These are phyloP conservation scores for Thelaira solivaga DNA, from an alignment of 2,888 invertebrate genomes.

Conservation along the genomic window DNA sequence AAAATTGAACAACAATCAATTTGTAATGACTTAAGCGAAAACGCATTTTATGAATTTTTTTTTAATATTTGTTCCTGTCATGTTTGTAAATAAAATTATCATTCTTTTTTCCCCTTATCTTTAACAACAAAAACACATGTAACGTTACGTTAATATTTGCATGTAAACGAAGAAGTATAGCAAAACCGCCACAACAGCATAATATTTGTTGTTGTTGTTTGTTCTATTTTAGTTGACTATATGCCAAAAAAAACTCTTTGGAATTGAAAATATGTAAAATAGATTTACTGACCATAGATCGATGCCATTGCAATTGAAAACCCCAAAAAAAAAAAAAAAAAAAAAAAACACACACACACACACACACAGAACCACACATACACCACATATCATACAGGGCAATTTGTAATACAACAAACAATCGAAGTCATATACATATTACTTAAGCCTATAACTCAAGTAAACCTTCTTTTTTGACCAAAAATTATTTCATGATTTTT, in stretches of 20 bases:
- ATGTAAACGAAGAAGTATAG: not conserved
- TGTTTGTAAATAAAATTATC: not conserved
- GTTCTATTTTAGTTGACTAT: not conserved
- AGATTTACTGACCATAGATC: not conserved
- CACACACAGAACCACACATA: not conserved
- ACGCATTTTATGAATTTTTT: conserved; percentile 6
- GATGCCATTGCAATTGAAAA: too few relatives aligned
- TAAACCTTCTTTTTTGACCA: too few relatives aligned
- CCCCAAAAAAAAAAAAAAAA: too few relatives aligned
- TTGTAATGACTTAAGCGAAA: not conserved
- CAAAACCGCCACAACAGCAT: not conserved
- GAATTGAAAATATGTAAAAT: not conserved
- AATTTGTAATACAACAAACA: not conserved
- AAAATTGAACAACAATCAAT: not conserved
- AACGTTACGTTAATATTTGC: not conserved
- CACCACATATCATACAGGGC: too few relatives aligned
- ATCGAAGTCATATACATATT: too few relatives aligned
- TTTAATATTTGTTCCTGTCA: conserved; percentile 24
- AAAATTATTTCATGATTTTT: too few relatives aligned
- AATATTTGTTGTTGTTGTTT: not conserved
- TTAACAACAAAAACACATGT: not conserved
- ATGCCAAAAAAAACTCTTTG: not conserved
- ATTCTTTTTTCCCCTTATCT: not conserved
- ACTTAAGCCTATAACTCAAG: too few relatives aligned
- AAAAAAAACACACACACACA: not conserved